Evolutionary conservation across 2,797 vertebrate species (phyloP).

Genomic region (Cryptoprocta ferox): DNA sequence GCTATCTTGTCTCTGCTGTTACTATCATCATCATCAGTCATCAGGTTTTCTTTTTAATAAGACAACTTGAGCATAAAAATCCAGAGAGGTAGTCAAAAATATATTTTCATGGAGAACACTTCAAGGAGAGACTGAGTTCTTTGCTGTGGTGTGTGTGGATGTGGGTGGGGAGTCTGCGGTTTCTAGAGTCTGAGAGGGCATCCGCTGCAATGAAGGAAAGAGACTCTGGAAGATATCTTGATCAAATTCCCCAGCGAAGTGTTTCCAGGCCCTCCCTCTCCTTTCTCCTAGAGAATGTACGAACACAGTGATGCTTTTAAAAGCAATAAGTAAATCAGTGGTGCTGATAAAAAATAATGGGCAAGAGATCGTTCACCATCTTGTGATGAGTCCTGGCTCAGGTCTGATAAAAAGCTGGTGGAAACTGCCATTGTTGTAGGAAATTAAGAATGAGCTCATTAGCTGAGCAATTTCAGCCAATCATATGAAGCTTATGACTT

Average conservation of each 20-base stretch:
- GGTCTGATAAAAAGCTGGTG: constrained; percentile 78
- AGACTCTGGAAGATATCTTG: neutral
- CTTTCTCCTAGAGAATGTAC: neutral
- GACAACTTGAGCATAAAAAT: neutral
- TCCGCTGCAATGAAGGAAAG: neutral
- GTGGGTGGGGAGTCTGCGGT: neutral
- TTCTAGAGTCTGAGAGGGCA: fast-evolving
- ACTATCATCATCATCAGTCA: neutral
- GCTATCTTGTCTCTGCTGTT: neutral
- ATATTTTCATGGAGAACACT: neutral
- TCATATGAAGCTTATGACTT: constrained; percentile 81
- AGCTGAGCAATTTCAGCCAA: constrained; percentile 76
- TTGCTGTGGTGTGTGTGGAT: fast-evolving
- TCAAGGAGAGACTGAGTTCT: neutral
- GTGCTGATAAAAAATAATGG: constrained; percentile 81
- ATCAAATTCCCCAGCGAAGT: fast-evolving
- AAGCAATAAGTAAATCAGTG: constrained; percentile 81
- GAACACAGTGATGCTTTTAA: constrained; percentile 32
- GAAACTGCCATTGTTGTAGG: constrained; percentile 78
- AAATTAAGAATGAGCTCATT: constrained; percentile 86
- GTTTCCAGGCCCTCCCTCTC: fast-evolving
- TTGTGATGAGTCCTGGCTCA: constrained; percentile 79
- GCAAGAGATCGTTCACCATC: constrained; percentile 45
- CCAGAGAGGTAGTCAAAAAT: neutral
- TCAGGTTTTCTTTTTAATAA: neutral